Conservation (phyloP, 2,113 vertebrate genomes). For the Phrynosoma blainvillii region DNA sequence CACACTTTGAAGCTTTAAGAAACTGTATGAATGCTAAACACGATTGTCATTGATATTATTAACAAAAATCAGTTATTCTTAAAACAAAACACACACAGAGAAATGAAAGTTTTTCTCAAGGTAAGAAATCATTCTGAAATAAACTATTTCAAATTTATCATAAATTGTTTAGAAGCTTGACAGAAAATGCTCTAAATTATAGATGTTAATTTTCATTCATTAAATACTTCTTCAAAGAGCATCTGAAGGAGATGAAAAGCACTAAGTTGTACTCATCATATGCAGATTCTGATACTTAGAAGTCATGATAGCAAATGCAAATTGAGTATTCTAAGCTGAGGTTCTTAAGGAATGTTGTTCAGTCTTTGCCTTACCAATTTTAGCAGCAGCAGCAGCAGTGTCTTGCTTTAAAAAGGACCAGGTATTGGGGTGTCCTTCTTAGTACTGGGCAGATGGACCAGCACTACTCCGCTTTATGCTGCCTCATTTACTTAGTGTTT, state of each 20-base stretch:
- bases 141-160: slow-evolving; percentile 67
- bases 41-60: slow-evolving; percentile 72
- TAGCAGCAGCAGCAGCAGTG: slow-evolving; percentile 66
- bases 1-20: slow-evolving; percentile 71
- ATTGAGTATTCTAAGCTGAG: slow-evolving; percentile 70
- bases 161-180: slow-evolving; percentile 74
- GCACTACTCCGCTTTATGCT: slow-evolving; percentile 82
- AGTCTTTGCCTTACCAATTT: slow-evolving; percentile 73
- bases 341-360: slow-evolving; percentile 72
- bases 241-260: slow-evolving; percentile 75
- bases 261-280: slow-evolving; percentile 71
- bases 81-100: slow-evolving; percentile 38
- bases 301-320: slow-evolving; percentile 78
- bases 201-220: slow-evolving; percentile 74
- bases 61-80: slow-evolving; percentile 44
- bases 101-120: slow-evolving; percentile 41
- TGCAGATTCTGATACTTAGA: slow-evolving; percentile 71
- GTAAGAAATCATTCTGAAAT: slow-evolving; percentile 62
- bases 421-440: slow-evolving; percentile 78
- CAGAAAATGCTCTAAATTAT: slow-evolving; percentile 71
- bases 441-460: slow-evolving; percentile 88
- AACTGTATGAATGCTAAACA: slow-evolving; percentile 47
- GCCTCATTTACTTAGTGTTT: slow-evolving; percentile 88
- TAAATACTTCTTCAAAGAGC: slow-evolving; percentile 75
- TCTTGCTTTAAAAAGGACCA: slow-evolving; percentile 77